Evolutionary conservation across 2,888 invertebrate genomes (phyloP).

Genomic region (Pristionchus maxplancki): DNA sequence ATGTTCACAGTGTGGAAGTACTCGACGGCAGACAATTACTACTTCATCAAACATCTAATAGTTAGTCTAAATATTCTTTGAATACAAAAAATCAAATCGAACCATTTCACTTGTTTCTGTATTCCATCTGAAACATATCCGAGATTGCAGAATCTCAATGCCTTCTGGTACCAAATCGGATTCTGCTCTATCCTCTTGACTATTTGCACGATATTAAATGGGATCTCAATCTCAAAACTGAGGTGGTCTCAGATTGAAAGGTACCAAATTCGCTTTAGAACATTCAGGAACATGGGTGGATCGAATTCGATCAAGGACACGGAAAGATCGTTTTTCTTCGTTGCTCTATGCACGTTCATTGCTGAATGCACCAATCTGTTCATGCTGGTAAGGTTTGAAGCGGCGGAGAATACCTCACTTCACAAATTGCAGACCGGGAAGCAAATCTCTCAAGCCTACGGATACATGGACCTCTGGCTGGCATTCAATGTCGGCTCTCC

Average conservation of each 20-base stretch:
- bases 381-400: neutral
- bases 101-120: neutral
- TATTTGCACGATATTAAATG: neutral
- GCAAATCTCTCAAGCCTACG: conserved; percentile 1
- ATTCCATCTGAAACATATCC: neutral
- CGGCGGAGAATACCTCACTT: neutral
- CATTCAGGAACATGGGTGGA: neutral
- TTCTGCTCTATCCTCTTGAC: neutral
- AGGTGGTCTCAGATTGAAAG: neutral
- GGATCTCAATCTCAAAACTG: neutral
- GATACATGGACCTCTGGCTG: neutral
- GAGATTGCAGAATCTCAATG: conserved; percentile 10
- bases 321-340: neutral
- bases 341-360: neutral
- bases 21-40: neutral
- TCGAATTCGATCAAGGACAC: neutral
- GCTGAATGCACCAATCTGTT: conserved; percentile 15
- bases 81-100: neutral
- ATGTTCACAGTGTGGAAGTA: conserved; percentile 14
- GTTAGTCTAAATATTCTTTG: neutral
- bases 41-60: neutral
- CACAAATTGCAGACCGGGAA: neutral
- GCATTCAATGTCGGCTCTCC: neutral
- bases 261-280: neutral
- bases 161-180: conserved; percentile 35